A percentile compares a stretch with the other conserved stretches of the same genome.
Conservation (phyloP, 1,140 invertebrate species). For the Drosophila ogumai region DNA sequence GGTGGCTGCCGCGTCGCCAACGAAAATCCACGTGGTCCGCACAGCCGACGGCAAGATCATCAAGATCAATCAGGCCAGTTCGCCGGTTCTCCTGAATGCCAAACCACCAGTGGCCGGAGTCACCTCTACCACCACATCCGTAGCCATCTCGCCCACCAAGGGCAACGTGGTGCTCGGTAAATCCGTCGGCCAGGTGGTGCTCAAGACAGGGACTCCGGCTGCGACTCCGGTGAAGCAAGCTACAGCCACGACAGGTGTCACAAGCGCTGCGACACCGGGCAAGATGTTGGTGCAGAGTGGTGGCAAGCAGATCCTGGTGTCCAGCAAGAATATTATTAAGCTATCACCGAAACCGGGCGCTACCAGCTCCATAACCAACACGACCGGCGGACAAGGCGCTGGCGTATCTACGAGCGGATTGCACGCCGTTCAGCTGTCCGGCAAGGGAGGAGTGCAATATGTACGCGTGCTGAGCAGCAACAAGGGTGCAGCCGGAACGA, state of each 20-base stretch:
- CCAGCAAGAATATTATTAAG: constrained; percentile 74
- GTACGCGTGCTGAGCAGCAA: constrained; percentile 67
- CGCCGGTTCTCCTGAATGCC: constrained; percentile 56
- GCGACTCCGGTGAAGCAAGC: constrained; percentile 30
- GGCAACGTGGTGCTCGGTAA: constrained; percentile 40
- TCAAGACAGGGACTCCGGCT: constrained; percentile 30
- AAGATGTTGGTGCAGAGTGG: constrained; percentile 69
- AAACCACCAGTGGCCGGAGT: constrained; percentile 19
- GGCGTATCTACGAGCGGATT: constrained; percentile 31
- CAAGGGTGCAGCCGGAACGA: constrained; percentile 27
- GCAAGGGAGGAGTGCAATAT: constrained; percentile 78
- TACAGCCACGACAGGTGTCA: background rate
- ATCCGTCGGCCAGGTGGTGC: constrained; percentile 43
- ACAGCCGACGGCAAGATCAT: constrained; percentile 71
- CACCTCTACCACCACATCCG: constrained; percentile 5
- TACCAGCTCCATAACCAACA: constrained; percentile 18
- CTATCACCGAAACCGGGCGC: constrained; percentile 63
- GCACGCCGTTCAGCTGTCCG: constrained; percentile 69
- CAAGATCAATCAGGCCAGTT: constrained; percentile 54
- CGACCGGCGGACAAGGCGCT: background rate
- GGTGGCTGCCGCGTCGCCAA: background rate
- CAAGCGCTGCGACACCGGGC: constrained; percentile 17
- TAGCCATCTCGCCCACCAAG: constrained; percentile 13
- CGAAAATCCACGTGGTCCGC: constrained; percentile 67
- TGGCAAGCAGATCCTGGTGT: constrained; percentile 73